Percentiles rank a stretch among this genome's conserved stretches.
Evolutionary conservation across 2,888 invertebrate genomes (phyloP).

Genomic region (Drosophila neotestacea): DNA sequence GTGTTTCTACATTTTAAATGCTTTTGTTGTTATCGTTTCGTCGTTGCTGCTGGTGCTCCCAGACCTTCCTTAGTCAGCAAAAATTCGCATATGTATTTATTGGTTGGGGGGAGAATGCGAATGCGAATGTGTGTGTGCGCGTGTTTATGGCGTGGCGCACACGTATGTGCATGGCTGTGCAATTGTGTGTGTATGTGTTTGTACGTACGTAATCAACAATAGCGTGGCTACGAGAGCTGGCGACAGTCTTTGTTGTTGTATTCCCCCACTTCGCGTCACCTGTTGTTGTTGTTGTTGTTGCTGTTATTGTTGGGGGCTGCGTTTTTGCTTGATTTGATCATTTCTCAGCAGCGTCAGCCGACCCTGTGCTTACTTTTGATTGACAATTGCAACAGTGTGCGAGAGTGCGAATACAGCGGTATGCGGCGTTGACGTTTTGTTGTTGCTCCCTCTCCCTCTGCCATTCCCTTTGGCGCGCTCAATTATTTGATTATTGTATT

Average conservation of each 20-base stretch:
- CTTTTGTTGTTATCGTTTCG: constrained; percentile 71
- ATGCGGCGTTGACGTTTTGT: constrained; percentile 59
- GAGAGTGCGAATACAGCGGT: constrained; percentile 69
- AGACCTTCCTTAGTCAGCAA: constrained; percentile 84
- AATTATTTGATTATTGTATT: constrained; percentile 74
- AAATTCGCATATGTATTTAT: constrained; percentile 69
- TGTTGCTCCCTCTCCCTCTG: constrained; percentile 29
- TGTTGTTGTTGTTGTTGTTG: constrained; percentile 42
- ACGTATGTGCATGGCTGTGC: constrained; percentile 14
- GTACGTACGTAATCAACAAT: constrained; percentile 72
- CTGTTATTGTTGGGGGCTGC: constrained; percentile 55
- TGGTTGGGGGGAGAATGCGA: constrained; percentile 36
- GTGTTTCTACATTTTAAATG: constrained; percentile 72
- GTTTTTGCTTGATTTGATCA: constrained; percentile 74
- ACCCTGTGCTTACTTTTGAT: constrained; percentile 72
- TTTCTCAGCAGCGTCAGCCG: constrained; percentile 61
- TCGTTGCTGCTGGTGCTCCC: constrained; percentile 79
- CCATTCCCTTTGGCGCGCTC: constrained; percentile 39
- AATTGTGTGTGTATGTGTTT: constrained; percentile 35
- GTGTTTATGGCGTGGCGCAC: constrained; percentile 57
- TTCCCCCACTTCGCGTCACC: constrained; percentile 61
- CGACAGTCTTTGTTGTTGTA: constrained; percentile 56
- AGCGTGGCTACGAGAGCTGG: constrained; percentile 57
- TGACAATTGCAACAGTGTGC: constrained; percentile 68
- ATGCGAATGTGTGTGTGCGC: constrained; percentile 60